These are phyloP conservation scores for Amblyopsis hoosieri DNA, from an alignment of 2,797 vertebrate species.

Conservation along the genomic window DNA sequence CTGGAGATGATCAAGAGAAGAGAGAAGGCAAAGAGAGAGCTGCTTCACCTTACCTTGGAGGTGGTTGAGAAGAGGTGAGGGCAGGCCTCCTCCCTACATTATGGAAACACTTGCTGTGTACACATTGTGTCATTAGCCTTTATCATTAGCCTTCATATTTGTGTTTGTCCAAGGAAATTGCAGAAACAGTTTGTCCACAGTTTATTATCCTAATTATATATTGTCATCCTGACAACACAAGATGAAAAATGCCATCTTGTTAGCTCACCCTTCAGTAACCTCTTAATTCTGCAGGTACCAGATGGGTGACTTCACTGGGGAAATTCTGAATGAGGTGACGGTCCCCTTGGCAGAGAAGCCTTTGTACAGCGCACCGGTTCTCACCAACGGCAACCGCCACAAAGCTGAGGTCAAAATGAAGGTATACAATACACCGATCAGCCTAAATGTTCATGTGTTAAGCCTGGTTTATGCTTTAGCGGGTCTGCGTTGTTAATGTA, in stretches of 20 bases:
- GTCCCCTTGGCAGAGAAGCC: constrained; percentile 86
- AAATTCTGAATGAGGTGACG: constrained; percentile 87
- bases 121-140: no score
- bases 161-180: not conserved
- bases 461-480: no score
- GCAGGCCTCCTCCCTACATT: not conserved
- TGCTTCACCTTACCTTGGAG: constrained; percentile 91
- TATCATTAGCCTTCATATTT: not conserved
- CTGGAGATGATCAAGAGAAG: constrained; percentile 95
- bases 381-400: constrained; percentile 86
- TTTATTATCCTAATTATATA: no score
- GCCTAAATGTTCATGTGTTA: no score
- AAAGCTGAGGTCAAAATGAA: constrained; percentile 88
- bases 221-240: not conserved
- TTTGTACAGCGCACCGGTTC: constrained; percentile 76
- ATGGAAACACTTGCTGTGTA: no score
- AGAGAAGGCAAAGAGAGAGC: constrained; percentile 90
- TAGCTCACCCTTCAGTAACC: not conserved
- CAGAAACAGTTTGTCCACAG: no score
- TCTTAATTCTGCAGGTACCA: constrained; percentile 78
- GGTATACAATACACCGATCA: constrained; percentile 59
- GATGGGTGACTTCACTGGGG: constrained; percentile 90
- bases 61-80: constrained; percentile 90
- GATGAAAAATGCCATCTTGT: not conserved
- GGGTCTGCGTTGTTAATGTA: no score